phyloP scores from a whole-genome alignment of 2,113 vertebrate genomes.

The Chlamydotis undulata region DNA sequence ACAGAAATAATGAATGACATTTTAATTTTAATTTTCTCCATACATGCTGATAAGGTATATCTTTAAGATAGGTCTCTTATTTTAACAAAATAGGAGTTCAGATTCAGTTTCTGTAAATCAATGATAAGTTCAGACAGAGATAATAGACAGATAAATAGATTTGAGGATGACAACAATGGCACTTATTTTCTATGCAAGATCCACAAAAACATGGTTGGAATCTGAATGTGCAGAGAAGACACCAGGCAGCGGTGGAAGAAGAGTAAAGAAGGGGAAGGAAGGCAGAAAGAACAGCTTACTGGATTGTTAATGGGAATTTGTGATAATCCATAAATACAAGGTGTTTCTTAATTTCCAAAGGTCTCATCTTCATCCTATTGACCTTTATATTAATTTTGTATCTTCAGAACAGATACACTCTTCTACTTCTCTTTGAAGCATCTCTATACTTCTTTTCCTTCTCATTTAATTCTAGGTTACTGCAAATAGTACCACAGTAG shows the following conservation, averaged over 20 bases:
- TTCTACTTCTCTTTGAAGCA: neutral
- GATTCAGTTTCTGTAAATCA: neutral
- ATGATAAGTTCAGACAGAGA: neutral
- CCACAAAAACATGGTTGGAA: neutral
- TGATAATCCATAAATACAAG: neutral
- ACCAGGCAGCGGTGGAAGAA: neutral
- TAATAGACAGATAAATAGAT: neutral
- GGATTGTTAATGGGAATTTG: neutral
- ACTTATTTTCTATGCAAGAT: neutral
- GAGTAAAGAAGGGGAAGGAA: neutral
- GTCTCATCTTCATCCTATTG: neutral
- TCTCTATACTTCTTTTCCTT: neutral
- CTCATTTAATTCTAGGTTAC: neutral
- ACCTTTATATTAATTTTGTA: neutral
- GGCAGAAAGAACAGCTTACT: neutral
- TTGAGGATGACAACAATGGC: neutral
- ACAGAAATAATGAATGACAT: neutral
- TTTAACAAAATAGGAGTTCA: neutral
- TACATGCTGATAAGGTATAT: neutral
- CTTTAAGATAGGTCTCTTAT: neutral
- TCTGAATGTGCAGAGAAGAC: neutral
- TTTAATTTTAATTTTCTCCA: neutral
- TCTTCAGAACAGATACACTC: neutral
- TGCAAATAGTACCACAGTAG: neutral
- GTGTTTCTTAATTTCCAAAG: neutral